Conservation (phyloP, 1,140 invertebrate genomes). For the Gryon sp. region DNA sequence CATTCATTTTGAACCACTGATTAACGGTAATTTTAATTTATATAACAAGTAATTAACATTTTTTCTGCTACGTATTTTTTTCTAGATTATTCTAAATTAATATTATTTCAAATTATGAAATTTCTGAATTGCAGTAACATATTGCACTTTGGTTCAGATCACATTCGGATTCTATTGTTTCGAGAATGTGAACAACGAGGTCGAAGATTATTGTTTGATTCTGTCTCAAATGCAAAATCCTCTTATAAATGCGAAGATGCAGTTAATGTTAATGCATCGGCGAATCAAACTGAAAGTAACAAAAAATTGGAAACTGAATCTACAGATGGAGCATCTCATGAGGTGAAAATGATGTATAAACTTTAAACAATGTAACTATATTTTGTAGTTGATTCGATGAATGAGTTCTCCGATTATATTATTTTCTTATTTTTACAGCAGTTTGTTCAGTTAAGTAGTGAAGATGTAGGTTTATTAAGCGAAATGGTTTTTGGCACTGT, state of each 20-base stretch:
- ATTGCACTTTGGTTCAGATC: slow-evolving; percentile 82
- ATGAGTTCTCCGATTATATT: too few species aligned
- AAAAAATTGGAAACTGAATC: slow-evolving; percentile 32
- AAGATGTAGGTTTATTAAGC: slow-evolving; percentile 87
- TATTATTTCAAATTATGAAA: background rate
- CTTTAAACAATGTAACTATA: too few species aligned
- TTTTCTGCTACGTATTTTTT: too few species aligned
- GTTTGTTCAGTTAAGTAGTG: slow-evolving; percentile 73
- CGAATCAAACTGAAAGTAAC: slow-evolving; percentile 40
- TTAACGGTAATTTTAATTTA: too few species aligned
- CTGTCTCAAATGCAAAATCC: slow-evolving; percentile 75
- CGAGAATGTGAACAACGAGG: slow-evolving; percentile 91
- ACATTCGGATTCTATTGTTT: slow-evolving; percentile 89
- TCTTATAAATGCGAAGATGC: slow-evolving; percentile 9
- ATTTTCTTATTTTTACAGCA: slow-evolving; percentile 46
- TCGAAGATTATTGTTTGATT: slow-evolving; percentile 91
- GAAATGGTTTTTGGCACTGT: slow-evolving; percentile 95
- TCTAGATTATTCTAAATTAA: too few species aligned
- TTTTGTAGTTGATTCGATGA: too few species aligned
- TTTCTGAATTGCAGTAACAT: slow-evolving; percentile 64
- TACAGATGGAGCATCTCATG: too few species aligned
- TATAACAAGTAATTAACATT: too few species aligned
- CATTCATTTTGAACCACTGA: too few species aligned
- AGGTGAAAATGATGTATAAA: too few species aligned
- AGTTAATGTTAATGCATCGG: slow-evolving; percentile 16